Percentiles rank a stretch among this genome's conserved stretches.
Conservation (phyloP, 1,140 invertebrate genomes). For the Ruditapes philippinarum region DNA sequence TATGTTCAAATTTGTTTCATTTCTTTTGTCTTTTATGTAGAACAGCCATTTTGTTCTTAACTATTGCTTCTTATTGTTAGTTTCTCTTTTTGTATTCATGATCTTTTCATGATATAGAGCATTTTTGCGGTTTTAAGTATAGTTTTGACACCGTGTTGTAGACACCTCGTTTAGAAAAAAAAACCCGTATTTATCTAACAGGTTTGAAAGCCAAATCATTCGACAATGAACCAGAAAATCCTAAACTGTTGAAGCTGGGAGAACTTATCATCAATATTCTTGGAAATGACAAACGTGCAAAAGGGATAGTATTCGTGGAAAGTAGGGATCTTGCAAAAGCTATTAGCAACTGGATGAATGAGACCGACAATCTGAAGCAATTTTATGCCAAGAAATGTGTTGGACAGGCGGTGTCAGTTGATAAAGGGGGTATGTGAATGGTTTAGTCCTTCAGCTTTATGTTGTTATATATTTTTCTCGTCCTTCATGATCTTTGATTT, state of each 20-base stretch:
- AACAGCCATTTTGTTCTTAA: no score
- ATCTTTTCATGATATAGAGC: no score
- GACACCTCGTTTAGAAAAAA: no score
- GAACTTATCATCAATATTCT: slow-evolving; percentile 55
- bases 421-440: background rate
- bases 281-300: slow-evolving; percentile 65
- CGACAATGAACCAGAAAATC: slow-evolving; percentile 51
- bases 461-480: no score
- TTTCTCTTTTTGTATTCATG: no score
- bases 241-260: slow-evolving; percentile 73
- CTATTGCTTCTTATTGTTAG: background rate
- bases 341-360: slow-evolving; percentile 76
- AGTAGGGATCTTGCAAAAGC: slow-evolving; percentile 71
- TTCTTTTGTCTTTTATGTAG: no score
- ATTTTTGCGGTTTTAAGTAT: background rate
- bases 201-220: background rate
- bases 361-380: slow-evolving; percentile 62
- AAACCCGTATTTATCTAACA: background rate
- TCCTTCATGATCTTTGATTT: background rate
- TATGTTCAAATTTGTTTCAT: no score
- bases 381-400: slow-evolving; percentile 74
- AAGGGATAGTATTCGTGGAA: slow-evolving; percentile 79
- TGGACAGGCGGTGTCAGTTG: slow-evolving; percentile 59
- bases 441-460: no score
- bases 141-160: background rate